A percentile compares a stretch with the other conserved stretches of the same genome.
These are phyloP conservation scores for Erethizon dorsatum DNA, from an alignment of 2,797 vertebrate genomes.

Conservation along the genomic window DNA sequence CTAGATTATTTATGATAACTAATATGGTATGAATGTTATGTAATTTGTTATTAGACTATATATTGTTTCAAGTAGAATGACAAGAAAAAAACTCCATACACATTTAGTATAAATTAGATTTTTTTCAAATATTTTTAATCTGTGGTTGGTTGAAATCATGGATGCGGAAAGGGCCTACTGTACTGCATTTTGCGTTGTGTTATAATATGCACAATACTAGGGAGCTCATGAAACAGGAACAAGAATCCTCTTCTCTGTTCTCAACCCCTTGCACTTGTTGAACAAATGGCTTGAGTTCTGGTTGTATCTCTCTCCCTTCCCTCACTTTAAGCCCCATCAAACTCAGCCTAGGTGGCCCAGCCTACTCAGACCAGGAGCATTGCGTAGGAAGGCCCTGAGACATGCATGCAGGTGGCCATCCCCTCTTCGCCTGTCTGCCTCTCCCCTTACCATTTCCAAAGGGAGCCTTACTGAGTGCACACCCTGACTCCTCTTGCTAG, in stretches of 20 bases:
- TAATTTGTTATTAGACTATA: not conserved
- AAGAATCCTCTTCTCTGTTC: not conserved
- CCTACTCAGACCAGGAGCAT: not conserved
- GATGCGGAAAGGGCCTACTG: not conserved
- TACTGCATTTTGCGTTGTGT: not conserved
- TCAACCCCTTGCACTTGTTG: not conserved
- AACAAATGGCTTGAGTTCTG: not conserved
- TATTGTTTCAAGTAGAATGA: not conserved
- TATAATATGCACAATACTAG: not conserved
- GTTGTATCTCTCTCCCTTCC: not conserved
- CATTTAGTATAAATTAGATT: not conserved
- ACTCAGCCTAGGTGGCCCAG: not conserved
- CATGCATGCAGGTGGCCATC: not conserved
- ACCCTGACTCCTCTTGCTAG: not conserved
- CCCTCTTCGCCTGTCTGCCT: not conserved
- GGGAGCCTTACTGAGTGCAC: not conserved
- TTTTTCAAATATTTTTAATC: not conserved
- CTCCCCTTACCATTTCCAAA: not conserved
- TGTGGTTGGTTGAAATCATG: not conserved
- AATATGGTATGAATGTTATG: too few species aligned
- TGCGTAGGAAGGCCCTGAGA: not conserved
- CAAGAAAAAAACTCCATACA: not conserved
- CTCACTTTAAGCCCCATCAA: not conserved
- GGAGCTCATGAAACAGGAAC: not conserved
- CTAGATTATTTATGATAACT: not conserved